Percentiles rank a stretch among this genome's conserved stretches.
Evolutionary conservation across 37 sponge, comb jelly and placozoan species (phyloP).

Genomic region (Axinella damicornis): DNA sequence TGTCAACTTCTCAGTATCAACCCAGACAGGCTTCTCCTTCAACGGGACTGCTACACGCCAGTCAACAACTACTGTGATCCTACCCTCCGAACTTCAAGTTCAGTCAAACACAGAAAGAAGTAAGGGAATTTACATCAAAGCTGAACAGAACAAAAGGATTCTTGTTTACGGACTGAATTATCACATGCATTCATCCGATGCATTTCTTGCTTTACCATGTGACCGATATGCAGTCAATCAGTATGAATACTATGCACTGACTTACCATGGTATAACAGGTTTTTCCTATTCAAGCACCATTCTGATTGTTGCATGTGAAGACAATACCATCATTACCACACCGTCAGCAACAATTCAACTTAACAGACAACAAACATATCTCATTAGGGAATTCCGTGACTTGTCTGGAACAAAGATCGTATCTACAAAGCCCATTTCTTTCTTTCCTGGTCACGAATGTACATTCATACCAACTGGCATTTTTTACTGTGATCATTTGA

Average conservation of each 20-base stretch:
- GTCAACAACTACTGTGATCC: constrained; percentile 1
- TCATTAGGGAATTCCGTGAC: constrained; percentile 10
- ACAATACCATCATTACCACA: constrained; percentile 52
- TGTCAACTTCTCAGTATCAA: constrained; percentile 19
- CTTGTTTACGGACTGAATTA: constrained; percentile 55
- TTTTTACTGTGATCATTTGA: constrained; percentile 52
- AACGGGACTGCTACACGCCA: constrained; percentile 3
- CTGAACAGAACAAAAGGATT: constrained; percentile 20
- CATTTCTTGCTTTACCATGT: constrained; percentile 58
- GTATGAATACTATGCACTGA: constrained; percentile 51
- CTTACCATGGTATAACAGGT: not conserved
- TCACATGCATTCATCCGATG: constrained; percentile 44
- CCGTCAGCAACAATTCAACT: constrained; percentile 29
- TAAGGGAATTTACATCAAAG: constrained; percentile 46
- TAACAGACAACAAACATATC: constrained; percentile 15
- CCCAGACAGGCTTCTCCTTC: not conserved
- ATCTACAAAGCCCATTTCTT: constrained; percentile 38
- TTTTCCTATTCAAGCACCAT: not conserved
- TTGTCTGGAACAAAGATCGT: constrained; percentile 41
- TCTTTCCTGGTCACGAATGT: constrained; percentile 41
- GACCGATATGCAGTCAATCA: not conserved
- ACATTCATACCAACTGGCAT: not conserved
- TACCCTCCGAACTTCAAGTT: constrained; percentile 15
- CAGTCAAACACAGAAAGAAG: not conserved
- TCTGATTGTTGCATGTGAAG: constrained; percentile 53